Base-by-base conservation (phyloP, 2,113 vertebrate genomes). In the Entomyzon cyanotis region DNA sequence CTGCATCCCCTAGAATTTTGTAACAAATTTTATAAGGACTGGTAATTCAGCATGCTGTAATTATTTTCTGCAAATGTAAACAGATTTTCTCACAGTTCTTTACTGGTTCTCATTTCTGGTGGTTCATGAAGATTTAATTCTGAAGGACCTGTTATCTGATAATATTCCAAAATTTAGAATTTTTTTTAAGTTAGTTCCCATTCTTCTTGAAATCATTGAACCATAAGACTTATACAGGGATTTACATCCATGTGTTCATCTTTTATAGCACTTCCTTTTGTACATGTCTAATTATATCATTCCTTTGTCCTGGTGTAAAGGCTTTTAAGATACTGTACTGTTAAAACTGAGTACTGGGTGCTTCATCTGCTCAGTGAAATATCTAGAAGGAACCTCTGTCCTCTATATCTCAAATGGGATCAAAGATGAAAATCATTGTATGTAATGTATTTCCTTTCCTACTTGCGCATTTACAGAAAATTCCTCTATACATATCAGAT, bases 31-130 rank as follows among this genome's bases (percentile, higher is more conserved):
- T 87, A 22, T 49, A 52, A 53, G 23, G 11, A 41, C n/a, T 62
- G 7, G 8, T 68, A 64, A 39, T 79, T 69, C 27, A 64, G 52
- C 11, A 22, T 3, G 1, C 33, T 68, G 12, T 59, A 63, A 30
- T 83, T 82, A 33, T 86, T 90, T 90, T 89, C 41, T 91, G 69
- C 19, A 81, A 25, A 84, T 21, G n/a, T 23, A 91, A 93, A 91
- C 24, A 74, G 14, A 63, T 64, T 84, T 93, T 58, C 64, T 42
- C 15, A 11, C 19, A 65, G 14, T 70, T 89, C 5, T 69, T 79
- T 44, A 52, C 20, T 28, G 59, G 74, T 79, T 82, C 3, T 91
- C 15, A 35, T 20, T 33, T 93, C 28, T 65, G 28, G 14, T 65
- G 73, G 23, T 86, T 87, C 33, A 49, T 35, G 20, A 16, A 53